A percentile compares a stretch with the other conserved stretches of the same genome.
phyloP scores from a whole-genome alignment of 2,113 vertebrate species.

The Atlantisia rogersi region DNA sequence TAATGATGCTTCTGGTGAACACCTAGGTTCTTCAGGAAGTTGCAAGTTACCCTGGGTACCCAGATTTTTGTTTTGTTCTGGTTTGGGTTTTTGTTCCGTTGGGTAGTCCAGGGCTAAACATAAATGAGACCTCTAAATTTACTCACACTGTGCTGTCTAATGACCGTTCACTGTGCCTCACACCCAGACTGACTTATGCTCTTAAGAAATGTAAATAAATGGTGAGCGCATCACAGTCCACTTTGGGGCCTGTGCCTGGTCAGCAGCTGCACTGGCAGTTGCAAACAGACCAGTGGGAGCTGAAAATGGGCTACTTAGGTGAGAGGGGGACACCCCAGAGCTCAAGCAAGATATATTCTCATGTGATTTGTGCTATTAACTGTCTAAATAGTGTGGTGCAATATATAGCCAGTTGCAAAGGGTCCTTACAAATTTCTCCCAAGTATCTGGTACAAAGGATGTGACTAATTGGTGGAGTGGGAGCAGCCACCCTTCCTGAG shows the following conservation, averaged over 20 bases:
- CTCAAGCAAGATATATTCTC: neutral
- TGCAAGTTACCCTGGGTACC: neutral
- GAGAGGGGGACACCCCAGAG: neutral
- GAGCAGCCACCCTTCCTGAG: neutral
- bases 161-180: neutral
- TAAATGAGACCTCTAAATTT: neutral
- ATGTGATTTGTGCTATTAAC: neutral
- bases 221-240: neutral
- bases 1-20: neutral
- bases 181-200: neutral
- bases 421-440: neutral
- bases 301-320: neutral
- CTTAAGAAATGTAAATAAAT: neutral
- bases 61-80: neutral
- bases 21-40: neutral
- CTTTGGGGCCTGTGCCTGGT: neutral
- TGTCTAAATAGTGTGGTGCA: neutral
- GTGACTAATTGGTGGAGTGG: neutral
- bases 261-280: neutral
- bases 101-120: neutral
- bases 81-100: neutral
- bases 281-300: neutral
- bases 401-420: neutral
- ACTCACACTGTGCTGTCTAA: neutral
- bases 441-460: neutral